A percentile compares a stretch with the other conserved stretches of the same genome.
Evolutionary conservation across 2,113 vertebrate genomes (phyloP).

Genomic region (Thoracochromis brauschi): DNA sequence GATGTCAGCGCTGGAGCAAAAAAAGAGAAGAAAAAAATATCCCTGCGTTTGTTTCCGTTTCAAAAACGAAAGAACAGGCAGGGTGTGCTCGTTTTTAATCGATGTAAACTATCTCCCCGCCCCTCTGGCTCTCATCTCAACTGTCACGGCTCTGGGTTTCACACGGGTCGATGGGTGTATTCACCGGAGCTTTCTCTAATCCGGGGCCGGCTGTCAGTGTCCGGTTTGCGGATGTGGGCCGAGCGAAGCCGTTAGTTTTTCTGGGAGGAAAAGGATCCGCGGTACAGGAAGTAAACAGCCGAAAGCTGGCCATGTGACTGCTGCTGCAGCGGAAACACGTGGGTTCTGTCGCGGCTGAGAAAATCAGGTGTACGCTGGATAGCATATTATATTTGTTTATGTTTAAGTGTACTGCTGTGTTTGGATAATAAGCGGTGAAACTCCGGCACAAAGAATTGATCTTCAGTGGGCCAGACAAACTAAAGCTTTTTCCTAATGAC

Average conservation of each 20-base stretch:
- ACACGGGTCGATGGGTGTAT: neutral
- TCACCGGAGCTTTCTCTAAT: neutral
- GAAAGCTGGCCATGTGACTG: slow-evolving; percentile 61
- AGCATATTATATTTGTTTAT: neutral
- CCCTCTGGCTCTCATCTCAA: slow-evolving; percentile 6
- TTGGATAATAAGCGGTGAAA: neutral
- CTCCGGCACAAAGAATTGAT: neutral
- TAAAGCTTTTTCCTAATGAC: neutral
- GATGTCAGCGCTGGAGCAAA: neutral
- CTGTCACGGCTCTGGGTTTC: neutral
- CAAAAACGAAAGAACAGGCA: neutral
- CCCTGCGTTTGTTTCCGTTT: neutral
- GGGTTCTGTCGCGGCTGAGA: neutral
- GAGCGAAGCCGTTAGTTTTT: neutral
- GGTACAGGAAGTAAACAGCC: slow-evolving; percentile 24
- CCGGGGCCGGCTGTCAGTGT: neutral
- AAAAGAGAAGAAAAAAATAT: neutral
- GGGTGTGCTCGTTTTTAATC: neutral
- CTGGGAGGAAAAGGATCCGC: neutral
- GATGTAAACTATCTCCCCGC: neutral
- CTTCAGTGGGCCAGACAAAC: neutral
- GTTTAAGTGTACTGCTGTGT: neutral
- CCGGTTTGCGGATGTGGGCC: neutral
- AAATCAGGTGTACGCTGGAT: neutral
- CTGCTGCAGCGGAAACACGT: slow-evolving; percentile 44